Percentiles rank a stretch among this genome's conserved stretches.
Evolutionary conservation across 2,797 vertebrate species (phyloP).

Genomic region (Argyrosomus regius): DNA sequence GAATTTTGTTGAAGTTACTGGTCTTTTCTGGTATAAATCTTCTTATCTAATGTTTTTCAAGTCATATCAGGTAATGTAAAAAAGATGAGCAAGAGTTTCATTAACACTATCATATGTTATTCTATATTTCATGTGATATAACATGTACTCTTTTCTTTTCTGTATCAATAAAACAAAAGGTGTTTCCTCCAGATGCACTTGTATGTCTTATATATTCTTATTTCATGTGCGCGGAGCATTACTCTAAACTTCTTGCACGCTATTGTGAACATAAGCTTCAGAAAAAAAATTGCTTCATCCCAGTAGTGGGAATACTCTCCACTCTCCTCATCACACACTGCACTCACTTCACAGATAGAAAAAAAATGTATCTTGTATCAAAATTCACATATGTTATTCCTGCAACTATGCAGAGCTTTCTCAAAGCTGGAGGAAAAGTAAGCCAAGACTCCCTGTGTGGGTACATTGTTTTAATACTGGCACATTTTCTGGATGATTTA

Average conservation of each 20-base stretch:
- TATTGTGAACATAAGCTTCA: neutral
- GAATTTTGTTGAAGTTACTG: too few relatives aligned
- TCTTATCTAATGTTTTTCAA: too few relatives aligned
- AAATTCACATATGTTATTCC: slow-evolving; percentile 6
- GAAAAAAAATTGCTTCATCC: neutral
- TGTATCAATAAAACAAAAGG: slow-evolving; percentile 17
- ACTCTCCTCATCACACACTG: slow-evolving; percentile 23
- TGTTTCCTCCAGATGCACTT: neutral
- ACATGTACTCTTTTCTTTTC: neutral
- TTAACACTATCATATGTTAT: neutral
- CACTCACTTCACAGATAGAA: neutral
- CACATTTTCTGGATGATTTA: slow-evolving; percentile 6
- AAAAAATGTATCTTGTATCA: slow-evolving; percentile 16
- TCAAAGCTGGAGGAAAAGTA: slow-evolving; percentile 10
- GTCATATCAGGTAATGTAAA: neutral
- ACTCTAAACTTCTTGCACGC: neutral
- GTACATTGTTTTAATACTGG: slow-evolving; percentile 14
- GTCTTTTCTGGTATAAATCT: too few relatives aligned
- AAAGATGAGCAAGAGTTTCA: neutral
- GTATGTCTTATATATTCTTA: neutral
- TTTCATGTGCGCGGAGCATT: neutral
- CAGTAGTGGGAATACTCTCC: slow-evolving; percentile 14
- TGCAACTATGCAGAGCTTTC: slow-evolving; percentile 17
- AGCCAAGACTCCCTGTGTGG: slow-evolving; percentile 15
- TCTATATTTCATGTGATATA: slow-evolving; percentile 1